Evolutionary conservation across 2,888 invertebrate species (phyloP), one percentile per base, ranked within the genome.

Genomic region (Diabrotica balteata): DNA sequence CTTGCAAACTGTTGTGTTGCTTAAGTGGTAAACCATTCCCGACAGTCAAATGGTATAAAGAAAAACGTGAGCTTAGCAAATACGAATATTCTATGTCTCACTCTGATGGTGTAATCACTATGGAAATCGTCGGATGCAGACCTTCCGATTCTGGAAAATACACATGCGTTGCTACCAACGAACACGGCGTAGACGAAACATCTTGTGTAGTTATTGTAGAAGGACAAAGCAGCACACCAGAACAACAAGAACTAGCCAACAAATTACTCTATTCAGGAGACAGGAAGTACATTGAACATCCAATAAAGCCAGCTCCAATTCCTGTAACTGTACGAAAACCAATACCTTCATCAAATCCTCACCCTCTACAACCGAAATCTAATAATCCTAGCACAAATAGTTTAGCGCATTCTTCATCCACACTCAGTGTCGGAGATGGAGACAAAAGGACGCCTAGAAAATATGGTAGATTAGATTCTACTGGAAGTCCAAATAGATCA

Each of bases 1-100:
- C 96, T 68, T 98, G 98, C 88, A 99, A 99, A 87, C 89, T 99
- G 73, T 90, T 98, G 57, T 98, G 98, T 85, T 97, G 98, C 81
- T 89, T 99, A 70, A 94, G 94, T 79, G 98, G 98, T 72, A 95
- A 94, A 82, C 99, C 99, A 68, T 89, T 92, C 78, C 98, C 99
- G 17, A 93, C 94, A 46, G 97, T 98, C 72, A 93, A 92, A 84
- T 93, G 93, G 93, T 93, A 84, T 88, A 98, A 98, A 86, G 97
- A 98, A 81, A 93, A 92, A 73, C 90, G 91, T 58, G 98, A 98
- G 84, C 87, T 99, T 44, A 93, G 91, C 66, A 94, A 93, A 83
- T 92, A 93, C 81, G 95, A 97, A 78, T 97, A 95, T 84, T 89
- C 94, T 63, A 95, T 97, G 91, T 89, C 92, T 6, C 91, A 93